Evolutionary conservation across 2,888 invertebrate species (phyloP), one percentile per base, ranked within the genome.

Genomic region (Artemia sinica): DNA sequence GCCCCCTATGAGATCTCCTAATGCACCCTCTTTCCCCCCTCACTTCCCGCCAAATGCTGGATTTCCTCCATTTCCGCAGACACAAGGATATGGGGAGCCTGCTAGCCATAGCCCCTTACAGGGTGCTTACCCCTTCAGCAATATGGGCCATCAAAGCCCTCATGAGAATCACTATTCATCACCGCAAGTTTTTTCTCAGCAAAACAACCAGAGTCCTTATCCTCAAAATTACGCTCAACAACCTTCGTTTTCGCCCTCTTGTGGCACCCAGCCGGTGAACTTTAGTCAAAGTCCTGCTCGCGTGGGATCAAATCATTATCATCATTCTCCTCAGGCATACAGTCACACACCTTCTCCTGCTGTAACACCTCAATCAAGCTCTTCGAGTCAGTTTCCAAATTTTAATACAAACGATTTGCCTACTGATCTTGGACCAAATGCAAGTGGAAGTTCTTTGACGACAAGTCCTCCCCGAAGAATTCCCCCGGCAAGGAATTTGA

Each of bases 401-500:
- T 49, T n/a, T 14, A 67, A 13, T 66, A n/a, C n/a, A 48, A 48
- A 41, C 41, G 48, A 41, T 13, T 49, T 67, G 66, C 50, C 50
- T 50, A 67, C 67, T 48, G 48, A 48, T 28, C 41, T 49, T 48
- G 18, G 48, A 12, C 13, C 69, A 50, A 48, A 66, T 67, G 28
- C 66, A 67, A 9, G 48, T 14, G 28, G 51, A 49, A 67, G 50
- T 68, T 67, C 13, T 71, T 73, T 65, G 68, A 70, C 50, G 71
- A 72, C 48, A 71, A 73, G 51, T 70, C 71, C 14, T 70, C 71
- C 66, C 72, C 69, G 68, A 71, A 58, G 63, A 28, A n/a, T 58
- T 58, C 63, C 63, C 63, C 63, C 12, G 69, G 71, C 13, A 66
- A 63, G 11, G 70, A 72, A 66, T 72, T 71, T 49, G 72, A 71